Evolutionary conservation across 2,888 invertebrate species (phyloP), one percentile per base, ranked within the genome.

Genomic region (Hyppa rectilinea): DNA sequence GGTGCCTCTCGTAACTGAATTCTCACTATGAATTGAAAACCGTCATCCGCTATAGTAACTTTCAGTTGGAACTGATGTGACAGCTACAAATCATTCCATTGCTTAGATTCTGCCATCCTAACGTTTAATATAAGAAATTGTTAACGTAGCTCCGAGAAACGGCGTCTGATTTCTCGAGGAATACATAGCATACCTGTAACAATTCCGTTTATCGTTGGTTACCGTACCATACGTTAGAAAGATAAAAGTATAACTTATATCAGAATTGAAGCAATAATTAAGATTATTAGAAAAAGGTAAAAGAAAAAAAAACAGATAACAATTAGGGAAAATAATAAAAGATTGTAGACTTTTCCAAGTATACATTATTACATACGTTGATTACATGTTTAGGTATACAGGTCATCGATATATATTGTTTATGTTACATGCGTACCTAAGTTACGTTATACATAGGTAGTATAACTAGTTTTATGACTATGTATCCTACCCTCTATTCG

Each of bases 21-120:
- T 74, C 50, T 65, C 64, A 56, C 58, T 65, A 50, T 68, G 69
- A 71, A 71, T 81, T 74, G 61, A 31, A 65, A 75, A 58, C 49
- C 17, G 45, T 45, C 26, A 53, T 10, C 12, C 36, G 56, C 38
- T 23, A n/a, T n/a, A 70, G 47, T 34, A 56, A 61, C 43, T 64
- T 64, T 40, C 14, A 45, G 38, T 62, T 50, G 14, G 49, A 67
- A 40, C 49, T 34, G 45, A 20, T 29, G 52, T 53, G 56, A 45
- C 63, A 40, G 45, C 36, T 9, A 70, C 62, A 66, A 66, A 76
- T 70, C 31, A 75, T 65, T 75, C 36, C 31, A 56, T 67, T 68
- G 29, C 43, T 60, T 59, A 34, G 34, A 59, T 55, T 45, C 52
- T 50, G 36, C 63, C 31, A 61, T 38, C 23, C n/a, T 62, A 36